phyloP scores from a whole-genome alignment of 2,888 invertebrate genomes.

The Leucophenga maculata region DNA sequence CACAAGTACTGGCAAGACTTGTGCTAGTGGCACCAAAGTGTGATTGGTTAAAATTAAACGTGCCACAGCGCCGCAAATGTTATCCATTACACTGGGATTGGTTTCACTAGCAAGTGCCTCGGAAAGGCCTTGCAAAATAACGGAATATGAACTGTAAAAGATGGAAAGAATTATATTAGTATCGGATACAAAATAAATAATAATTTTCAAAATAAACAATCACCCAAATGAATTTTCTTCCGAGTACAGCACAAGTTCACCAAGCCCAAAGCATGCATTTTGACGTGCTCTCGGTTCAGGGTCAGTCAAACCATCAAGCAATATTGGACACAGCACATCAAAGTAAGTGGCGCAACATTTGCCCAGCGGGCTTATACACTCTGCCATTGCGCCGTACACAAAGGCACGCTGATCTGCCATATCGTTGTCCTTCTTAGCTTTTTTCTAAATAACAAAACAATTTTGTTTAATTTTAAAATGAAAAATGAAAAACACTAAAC shows the following conservation, averaged over 20 bases:
- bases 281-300: constrained; percentile 81
- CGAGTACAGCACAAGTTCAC: constrained; percentile 80
- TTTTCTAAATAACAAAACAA: constrained; percentile 73
- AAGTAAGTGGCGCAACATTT: constrained; percentile 75
- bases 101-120: constrained; percentile 78
- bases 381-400: constrained; percentile 82
- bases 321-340: constrained; percentile 77
- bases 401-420: constrained; percentile 79
- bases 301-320: constrained; percentile 77
- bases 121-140: constrained; percentile 80
- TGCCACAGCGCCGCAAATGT: constrained; percentile 84
- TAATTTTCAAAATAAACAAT: constrained; percentile 67
- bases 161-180: neutral
- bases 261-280: constrained; percentile 83
- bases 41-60: constrained; percentile 80
- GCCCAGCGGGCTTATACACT: constrained; percentile 79
- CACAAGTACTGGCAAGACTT: constrained; percentile 82
- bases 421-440: constrained; percentile 74
- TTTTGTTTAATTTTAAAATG: neutral
- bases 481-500: constrained; percentile 45
- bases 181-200: constrained; percentile 5
- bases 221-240: constrained; percentile 78
- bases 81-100: constrained; percentile 80
- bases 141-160: constrained; percentile 75
- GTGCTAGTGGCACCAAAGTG: constrained; percentile 78